phyloP scores from a whole-genome alignment of 2,797 vertebrate species.

The Sebastes matsubarae region DNA sequence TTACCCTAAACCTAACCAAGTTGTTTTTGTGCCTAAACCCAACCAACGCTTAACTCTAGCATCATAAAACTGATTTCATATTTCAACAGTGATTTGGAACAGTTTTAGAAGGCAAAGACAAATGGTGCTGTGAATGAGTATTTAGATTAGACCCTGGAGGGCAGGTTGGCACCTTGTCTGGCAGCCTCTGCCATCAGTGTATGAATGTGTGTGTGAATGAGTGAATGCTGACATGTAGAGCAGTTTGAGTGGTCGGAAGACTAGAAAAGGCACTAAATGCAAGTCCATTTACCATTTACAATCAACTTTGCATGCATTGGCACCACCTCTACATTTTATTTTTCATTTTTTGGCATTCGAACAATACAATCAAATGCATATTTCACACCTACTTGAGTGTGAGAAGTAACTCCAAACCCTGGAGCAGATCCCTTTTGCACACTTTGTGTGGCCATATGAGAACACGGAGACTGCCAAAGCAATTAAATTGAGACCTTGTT shows the following conservation, averaged over 20 bases:
- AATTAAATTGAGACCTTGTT: constrained; percentile 59
- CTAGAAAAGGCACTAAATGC: too few species aligned
- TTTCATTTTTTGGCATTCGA: constrained; percentile 26
- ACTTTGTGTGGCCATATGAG: constrained; percentile 51
- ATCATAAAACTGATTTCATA: not conserved
- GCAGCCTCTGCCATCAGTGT: too few species aligned
- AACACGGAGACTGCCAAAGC: constrained; percentile 45
- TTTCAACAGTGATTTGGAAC: too few species aligned
- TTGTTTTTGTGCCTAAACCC: not conserved
- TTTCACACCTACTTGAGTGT: constrained; percentile 40
- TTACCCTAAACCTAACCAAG: too few species aligned
- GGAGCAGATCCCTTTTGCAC: constrained; percentile 51
- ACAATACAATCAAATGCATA: constrained; percentile 39
- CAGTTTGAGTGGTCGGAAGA: too few species aligned
- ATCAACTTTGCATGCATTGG: not conserved
- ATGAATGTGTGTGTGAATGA: too few species aligned
- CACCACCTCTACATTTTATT: not conserved
- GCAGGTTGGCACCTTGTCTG: too few species aligned
- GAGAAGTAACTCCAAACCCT: constrained; percentile 54
- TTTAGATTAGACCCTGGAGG: too few species aligned
- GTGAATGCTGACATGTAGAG: too few species aligned
- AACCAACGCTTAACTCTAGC: not conserved
- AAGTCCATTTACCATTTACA: not conserved
- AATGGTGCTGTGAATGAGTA: not conserved
- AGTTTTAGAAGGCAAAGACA: not conserved